phyloP scores from a whole-genome alignment of 2,113 vertebrate species.

The Upupa epops region DNA sequence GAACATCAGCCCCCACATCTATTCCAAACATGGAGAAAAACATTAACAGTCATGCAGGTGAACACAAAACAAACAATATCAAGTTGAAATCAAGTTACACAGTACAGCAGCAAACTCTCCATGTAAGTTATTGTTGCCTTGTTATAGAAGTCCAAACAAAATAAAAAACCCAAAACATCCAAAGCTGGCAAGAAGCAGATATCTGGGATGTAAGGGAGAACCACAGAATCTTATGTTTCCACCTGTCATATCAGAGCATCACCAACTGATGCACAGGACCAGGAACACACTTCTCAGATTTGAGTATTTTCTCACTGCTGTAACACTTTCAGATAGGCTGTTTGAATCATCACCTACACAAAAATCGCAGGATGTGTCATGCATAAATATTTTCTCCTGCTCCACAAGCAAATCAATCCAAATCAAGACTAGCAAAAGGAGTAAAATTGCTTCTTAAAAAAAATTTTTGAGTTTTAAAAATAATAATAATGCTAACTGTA shows the following conservation, averaged over 20 bases:
- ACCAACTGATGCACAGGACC: not conserved
- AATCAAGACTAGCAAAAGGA: not conserved
- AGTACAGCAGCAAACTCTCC: not conserved
- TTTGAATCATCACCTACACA: not conserved
- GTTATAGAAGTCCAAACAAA: not conserved
- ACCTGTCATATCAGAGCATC: not conserved
- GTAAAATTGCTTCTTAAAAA: not conserved
- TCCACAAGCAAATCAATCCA: not conserved
- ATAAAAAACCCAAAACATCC: not conserved
- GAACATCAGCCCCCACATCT: conserved; percentile 96
- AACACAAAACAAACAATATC: not conserved
- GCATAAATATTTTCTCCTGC: not conserved
- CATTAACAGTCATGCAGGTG: not conserved
- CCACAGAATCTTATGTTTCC: not conserved
- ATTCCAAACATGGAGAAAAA: conserved; percentile 25
- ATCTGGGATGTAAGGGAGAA: not conserved
- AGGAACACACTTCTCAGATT: not conserved
- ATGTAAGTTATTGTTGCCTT: not conserved
- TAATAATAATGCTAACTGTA: not conserved
- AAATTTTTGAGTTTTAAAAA: too few species aligned
- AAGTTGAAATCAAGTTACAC: not conserved
- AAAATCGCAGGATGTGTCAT: not conserved
- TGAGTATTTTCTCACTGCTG: not conserved
- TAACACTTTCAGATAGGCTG: not conserved
- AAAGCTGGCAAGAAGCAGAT: not conserved